phyloP scores from a whole-genome alignment of 2,888 invertebrate genomes.

The Spicauda simplicius region DNA sequence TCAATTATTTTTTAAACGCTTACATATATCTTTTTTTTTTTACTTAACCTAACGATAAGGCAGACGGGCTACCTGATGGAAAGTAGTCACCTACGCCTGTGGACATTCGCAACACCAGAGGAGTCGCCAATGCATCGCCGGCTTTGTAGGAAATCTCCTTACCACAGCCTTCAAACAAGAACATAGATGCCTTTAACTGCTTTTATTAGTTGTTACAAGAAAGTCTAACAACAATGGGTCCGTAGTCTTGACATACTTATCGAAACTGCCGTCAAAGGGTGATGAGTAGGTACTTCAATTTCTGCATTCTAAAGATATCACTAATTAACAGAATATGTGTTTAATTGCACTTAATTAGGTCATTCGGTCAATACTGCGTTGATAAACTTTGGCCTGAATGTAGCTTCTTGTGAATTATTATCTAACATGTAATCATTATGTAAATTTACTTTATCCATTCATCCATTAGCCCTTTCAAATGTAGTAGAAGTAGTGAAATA shows the following conservation, averaged over 20 bases:
- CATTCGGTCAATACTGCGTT: not conserved
- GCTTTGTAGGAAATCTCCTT: too few relatives aligned
- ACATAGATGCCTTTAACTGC: too few relatives aligned
- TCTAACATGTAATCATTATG: not conserved
- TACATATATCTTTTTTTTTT: too few relatives aligned
- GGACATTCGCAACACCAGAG: too few relatives aligned
- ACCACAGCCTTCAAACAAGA: too few relatives aligned
- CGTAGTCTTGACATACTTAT: not conserved
- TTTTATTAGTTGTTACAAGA: not conserved
- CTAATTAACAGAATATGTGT: not conserved
- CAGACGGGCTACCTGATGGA: too few relatives aligned
- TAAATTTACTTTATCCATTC: not conserved
- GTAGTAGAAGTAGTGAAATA: too few relatives aligned
- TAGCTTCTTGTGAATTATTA: not conserved
- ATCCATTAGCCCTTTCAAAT: too few relatives aligned
- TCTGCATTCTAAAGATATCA: not conserved
- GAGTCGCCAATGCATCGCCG: too few relatives aligned
- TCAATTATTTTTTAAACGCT: too few relatives aligned
- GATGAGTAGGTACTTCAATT: not conserved
- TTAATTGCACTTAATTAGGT: not conserved
- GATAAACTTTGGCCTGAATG: conserved; percentile 16
- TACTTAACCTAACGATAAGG: too few relatives aligned
- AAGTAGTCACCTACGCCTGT: too few relatives aligned
- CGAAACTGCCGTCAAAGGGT: not conserved
- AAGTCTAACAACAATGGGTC: not conserved